Evolutionary conservation across 1,140 invertebrate genomes (phyloP).

Genomic region (Eupristina koningsbergeri): DNA sequence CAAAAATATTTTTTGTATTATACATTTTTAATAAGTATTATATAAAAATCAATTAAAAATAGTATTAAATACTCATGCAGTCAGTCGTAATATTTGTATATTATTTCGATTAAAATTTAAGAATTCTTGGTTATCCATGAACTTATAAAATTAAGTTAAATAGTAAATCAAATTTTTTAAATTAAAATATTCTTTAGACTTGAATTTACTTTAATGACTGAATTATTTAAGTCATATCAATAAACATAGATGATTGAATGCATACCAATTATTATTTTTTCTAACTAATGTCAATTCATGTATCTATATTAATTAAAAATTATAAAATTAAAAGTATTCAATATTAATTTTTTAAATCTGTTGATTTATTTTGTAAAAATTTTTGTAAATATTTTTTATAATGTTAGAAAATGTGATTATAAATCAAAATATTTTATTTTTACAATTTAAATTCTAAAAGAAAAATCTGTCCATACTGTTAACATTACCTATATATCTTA

Average conservation of each 20-base stretch:
- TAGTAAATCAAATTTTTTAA: neutral
- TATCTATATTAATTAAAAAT: neutral
- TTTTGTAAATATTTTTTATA: conserved; percentile 12
- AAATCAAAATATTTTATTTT: conserved; percentile 20
- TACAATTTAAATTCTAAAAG: conserved; percentile 13
- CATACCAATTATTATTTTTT: neutral
- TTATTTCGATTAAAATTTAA: neutral
- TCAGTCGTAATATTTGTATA: neutral
- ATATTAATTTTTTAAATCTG: neutral
- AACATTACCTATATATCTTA: neutral
- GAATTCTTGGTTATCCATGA: neutral
- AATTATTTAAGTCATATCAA: neutral
- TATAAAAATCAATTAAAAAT: neutral
- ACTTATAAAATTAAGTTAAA: neutral
- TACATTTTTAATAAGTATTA: neutral
- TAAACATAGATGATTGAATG: neutral
- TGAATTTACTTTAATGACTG: neutral
- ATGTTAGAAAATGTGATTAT: conserved; percentile 8
- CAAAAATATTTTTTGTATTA: neutral
- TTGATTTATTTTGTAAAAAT: conserved; percentile 16
- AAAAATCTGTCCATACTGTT: conserved; percentile 13
- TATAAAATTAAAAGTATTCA: neutral
- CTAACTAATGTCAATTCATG: neutral
- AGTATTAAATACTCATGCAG: neutral
- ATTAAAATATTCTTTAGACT: neutral